Base-by-base conservation (phyloP, 2,888 invertebrate species). In the Cartodere bifasciata region DNA sequence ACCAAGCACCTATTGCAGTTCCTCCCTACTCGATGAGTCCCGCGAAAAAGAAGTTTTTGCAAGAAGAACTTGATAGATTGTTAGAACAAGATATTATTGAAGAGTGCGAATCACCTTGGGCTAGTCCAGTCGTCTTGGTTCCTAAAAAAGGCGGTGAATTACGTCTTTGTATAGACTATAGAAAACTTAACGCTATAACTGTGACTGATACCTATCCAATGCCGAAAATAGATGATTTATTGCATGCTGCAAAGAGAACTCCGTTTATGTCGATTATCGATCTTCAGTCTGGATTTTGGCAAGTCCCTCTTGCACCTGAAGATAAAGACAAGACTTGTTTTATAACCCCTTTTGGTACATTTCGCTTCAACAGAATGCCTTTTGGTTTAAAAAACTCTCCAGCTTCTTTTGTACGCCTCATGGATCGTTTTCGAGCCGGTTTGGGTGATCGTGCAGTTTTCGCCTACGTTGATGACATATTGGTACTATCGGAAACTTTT, bases 181-280 rank as follows among this genome's bases (percentile, higher is more conserved):
- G 55, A 25, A 36, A 16, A 39, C 41, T 45, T 21, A 46, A 32
- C 37, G 34, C 39, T 4, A 33, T 45, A 9, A 47, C 46, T 2
- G 28, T 29, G 5, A 28, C 34, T 9, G 43, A 42, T 26, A 22
- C 27, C 2, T 60, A 58, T 23, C 55, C 55, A 1, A 29, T 58
- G 9, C 60, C 60, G 2, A 37, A 53, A 6, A 55, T 60, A 14
- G 60, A 60, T 28, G 58, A 60, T 12, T 34, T 56, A 13, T 28
- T 60, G 4, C 53, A 56, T 23, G 42, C 37, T 1, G 48, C 54
- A 1, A 50, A 47, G 32, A 36, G 35, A 4, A 50, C 34, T 10
- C 16, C 16, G 9, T 40, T 26, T 20, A 42, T 45, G 32, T 43
- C 49, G 5, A 52, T 53, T 1, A 29, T 59, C 2, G 55, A 58